phyloP scores from a whole-genome alignment of 2,888 invertebrate species.

The Drosophila subquinaria region DNA sequence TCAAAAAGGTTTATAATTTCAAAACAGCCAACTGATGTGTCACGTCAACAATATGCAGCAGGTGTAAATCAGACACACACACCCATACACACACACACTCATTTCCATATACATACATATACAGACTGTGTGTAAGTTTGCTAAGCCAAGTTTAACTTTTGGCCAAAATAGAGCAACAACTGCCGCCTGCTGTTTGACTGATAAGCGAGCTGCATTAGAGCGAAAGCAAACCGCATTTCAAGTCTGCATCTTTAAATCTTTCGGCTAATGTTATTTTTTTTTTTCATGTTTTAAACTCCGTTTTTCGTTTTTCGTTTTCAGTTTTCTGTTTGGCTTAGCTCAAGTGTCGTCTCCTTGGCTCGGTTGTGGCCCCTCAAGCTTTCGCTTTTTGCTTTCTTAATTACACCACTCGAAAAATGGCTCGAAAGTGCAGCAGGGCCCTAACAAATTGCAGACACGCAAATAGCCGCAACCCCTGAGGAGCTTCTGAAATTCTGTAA shows the following conservation, averaged over 20 bases:
- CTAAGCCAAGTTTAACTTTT: slow-evolving; percentile 67
- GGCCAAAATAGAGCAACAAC: slow-evolving; percentile 41
- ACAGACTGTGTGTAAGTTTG: slow-evolving; percentile 34
- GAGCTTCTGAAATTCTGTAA: slow-evolving; percentile 26
- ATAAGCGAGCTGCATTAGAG: slow-evolving; percentile 51
- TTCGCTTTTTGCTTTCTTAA: slow-evolving; percentile 71
- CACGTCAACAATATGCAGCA: slow-evolving; percentile 70
- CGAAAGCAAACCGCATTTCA: slow-evolving; percentile 40
- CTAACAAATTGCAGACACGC: slow-evolving; percentile 70
- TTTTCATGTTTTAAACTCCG: slow-evolving; percentile 54
- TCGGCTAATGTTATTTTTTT: slow-evolving; percentile 65
- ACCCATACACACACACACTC: slow-evolving; percentile 36
- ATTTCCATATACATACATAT: slow-evolving; percentile 8
- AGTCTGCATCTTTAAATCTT: slow-evolving; percentile 56
- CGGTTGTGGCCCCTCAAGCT: slow-evolving; percentile 46
- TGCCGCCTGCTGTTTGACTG: slow-evolving; percentile 56
- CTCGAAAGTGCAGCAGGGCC: slow-evolving; percentile 60
- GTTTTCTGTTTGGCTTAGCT: slow-evolving; percentile 55
- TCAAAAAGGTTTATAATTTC: slow-evolving; percentile 73
- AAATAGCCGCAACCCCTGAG: slow-evolving; percentile 62
- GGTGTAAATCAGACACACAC: slow-evolving; percentile 61
- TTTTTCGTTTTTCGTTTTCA: slow-evolving; percentile 41
- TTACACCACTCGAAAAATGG: slow-evolving; percentile 66
- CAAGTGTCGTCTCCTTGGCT: slow-evolving; percentile 55
- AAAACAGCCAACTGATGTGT: slow-evolving; percentile 64